Evolutionary conservation across 1,140 invertebrate species (phyloP).

Genomic region (Camponotus vicinus): DNA sequence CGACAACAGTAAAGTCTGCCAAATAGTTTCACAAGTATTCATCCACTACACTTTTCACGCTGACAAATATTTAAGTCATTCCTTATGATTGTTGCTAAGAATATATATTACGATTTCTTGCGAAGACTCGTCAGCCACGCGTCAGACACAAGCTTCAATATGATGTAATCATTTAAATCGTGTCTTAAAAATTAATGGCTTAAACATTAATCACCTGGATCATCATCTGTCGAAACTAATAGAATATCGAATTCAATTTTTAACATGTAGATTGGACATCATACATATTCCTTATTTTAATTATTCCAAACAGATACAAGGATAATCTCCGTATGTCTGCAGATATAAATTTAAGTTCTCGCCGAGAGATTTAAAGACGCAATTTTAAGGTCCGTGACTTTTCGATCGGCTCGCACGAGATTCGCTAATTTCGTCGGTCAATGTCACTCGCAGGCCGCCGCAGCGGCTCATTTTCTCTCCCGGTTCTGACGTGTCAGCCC

Average conservation of each 20-base stretch:
- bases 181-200: not conserved
- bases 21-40: conserved; percentile 45
- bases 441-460: conserved; percentile 33
- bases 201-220: not conserved
- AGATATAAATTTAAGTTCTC: not conserved
- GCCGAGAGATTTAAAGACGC: not conserved
- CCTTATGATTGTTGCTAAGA: not conserved
- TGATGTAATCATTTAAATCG: not conserved
- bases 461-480: conserved; percentile 25
- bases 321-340: not conserved
- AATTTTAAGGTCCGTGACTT: conserved; percentile 30
- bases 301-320: not conserved
- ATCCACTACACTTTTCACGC: not conserved
- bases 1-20: not conserved
- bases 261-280: not conserved
- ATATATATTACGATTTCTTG: not conserved
- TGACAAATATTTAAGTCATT: conserved; percentile 19
- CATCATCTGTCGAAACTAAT: not conserved
- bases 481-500: conserved; percentile 44
- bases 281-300: not conserved
- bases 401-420: not conserved
- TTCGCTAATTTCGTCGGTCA: conserved; percentile 60
- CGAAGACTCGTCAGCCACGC: not conserved
- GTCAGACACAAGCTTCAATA: not conserved
- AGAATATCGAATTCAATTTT: not conserved